A percentile compares a stretch with the other conserved stretches of the same genome.
phyloP scores from a whole-genome alignment of 2,113 vertebrate species.

The Penelope pileata region DNA sequence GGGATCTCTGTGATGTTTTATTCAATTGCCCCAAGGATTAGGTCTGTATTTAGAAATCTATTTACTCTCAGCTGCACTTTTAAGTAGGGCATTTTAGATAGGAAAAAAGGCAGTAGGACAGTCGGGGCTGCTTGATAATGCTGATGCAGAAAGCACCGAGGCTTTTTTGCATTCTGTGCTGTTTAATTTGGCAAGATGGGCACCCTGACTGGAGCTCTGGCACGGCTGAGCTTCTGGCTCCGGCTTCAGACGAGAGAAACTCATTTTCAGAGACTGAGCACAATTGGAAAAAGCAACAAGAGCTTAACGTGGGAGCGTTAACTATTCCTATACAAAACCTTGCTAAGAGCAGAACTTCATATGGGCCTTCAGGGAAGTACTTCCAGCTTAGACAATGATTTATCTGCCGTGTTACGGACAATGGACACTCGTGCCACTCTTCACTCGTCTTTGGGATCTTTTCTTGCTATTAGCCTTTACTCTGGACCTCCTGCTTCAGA shows the following conservation, averaged over 20 bases:
- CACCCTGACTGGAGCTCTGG: fast-evolving
- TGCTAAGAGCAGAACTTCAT: conserved; percentile 6
- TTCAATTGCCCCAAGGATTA: background rate
- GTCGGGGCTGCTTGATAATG: background rate
- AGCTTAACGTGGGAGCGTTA: background rate
- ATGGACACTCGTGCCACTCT: conserved; percentile 33
- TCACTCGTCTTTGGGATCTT: conserved; percentile 21
- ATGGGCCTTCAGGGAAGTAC: background rate
- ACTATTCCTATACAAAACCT: background rate
- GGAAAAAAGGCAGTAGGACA: background rate
- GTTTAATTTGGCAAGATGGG: fast-evolving
- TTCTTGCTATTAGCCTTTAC: conserved; percentile 56
- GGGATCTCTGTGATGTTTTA: background rate
- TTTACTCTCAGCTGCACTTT: background rate
- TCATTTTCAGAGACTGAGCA: background rate
- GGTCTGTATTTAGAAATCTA: background rate
- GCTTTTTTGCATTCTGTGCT: fast-evolving
- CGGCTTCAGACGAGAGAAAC: background rate
- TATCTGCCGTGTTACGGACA: conserved; percentile 55
- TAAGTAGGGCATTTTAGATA: background rate
- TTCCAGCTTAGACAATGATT: conserved; percentile 38
- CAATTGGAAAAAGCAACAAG: background rate
- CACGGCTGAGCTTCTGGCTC: fast-evolving
- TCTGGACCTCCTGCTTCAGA: conserved; percentile 76
- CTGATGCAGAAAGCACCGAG: background rate